Evolutionary conservation across 2,113 vertebrate genomes (phyloP), one percentile per base, ranked within the genome.

Genomic region (Eublepharis macularius): DNA sequence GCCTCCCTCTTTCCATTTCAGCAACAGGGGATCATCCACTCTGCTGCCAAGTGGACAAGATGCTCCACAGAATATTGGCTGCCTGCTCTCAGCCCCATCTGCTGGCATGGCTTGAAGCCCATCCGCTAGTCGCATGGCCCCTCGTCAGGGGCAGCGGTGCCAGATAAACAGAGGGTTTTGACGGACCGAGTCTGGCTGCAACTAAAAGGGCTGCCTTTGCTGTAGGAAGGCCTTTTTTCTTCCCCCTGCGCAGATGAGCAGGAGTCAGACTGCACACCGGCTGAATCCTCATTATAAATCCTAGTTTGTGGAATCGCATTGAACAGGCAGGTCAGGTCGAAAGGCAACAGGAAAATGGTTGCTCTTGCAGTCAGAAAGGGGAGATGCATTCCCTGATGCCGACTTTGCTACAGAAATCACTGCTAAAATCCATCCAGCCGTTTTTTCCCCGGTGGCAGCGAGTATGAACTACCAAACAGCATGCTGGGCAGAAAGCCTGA

Each of bases 21-120:
- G 14, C 89, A 82, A 70, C 34, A 24, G 49, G 80, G 85, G 85
- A 69, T 0, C 32, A 36, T 19, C 11, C 1, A 2, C 3, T 19
- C 70, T 24, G 19, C 76, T 92, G 76, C 76, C 88, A 90, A 85
- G 89, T 32, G 79, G 54, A 86, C 79, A 77, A 90, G 86, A 88
- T 72, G 83, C 39, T 89, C 87, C 49, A 78, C 29, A 26, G 6
- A 29, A 69, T 66, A 66, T n/a, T 77, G 88, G 85, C 57, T 82
- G 84, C 79, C 47, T 89, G 79, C 24, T 47, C 81, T 80, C 39
- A 1, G 0, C 1, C 51, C 89, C 90, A 92, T 87, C 90, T 93
- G 93, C 26, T 0, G 2, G 86, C 47, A 57, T 90, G 92, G 90
- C 89, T 91, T 6, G n/a, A 5, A 9, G 90, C 86, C 87, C n/a